Evolutionary conservation across 2,113 vertebrate genomes (phyloP).

Genomic region (Gobio gobio): DNA sequence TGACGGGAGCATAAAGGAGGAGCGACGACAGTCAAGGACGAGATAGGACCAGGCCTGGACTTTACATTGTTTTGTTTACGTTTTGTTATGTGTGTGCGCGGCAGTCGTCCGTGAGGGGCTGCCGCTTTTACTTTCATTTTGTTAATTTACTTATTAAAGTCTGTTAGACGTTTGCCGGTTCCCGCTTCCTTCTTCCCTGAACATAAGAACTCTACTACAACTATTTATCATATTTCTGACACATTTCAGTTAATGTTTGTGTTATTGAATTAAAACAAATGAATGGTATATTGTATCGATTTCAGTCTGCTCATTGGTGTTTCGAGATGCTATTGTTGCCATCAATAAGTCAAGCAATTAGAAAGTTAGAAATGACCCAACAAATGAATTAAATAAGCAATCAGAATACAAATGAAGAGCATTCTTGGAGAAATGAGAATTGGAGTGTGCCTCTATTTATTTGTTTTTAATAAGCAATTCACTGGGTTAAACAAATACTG

Average conservation of each 20-base stretch:
- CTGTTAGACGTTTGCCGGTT: too few species aligned
- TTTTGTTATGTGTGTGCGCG: too few species aligned
- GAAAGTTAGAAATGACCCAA: not conserved
- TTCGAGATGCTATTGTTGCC: not conserved
- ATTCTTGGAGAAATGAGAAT: slow-evolving; percentile 31
- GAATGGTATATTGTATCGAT: not conserved
- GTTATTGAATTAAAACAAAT: not conserved
- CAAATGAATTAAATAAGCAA: not conserved
- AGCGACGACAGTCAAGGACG: too few species aligned
- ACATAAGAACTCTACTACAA: too few species aligned
- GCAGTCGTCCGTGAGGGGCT: too few species aligned
- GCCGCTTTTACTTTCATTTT: too few species aligned
- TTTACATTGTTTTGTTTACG: too few species aligned
- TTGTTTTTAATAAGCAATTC: slow-evolving; percentile 79
- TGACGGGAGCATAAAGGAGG: too few species aligned
- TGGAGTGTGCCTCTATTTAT: slow-evolving; percentile 79
- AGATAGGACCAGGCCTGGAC: too few species aligned
- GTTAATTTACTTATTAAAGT: too few species aligned
- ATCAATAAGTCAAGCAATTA: not conserved
- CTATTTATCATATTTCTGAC: too few species aligned
- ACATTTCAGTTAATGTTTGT: not conserved
- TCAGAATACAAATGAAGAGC: slow-evolving; percentile 11
- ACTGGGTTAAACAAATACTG: slow-evolving; percentile 81
- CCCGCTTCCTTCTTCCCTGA: too few species aligned
- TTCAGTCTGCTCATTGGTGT: not conserved